These are phyloP conservation scores for Lycia hirtaria DNA, from an alignment of 2,888 invertebrate species.

Conservation along the genomic window DNA sequence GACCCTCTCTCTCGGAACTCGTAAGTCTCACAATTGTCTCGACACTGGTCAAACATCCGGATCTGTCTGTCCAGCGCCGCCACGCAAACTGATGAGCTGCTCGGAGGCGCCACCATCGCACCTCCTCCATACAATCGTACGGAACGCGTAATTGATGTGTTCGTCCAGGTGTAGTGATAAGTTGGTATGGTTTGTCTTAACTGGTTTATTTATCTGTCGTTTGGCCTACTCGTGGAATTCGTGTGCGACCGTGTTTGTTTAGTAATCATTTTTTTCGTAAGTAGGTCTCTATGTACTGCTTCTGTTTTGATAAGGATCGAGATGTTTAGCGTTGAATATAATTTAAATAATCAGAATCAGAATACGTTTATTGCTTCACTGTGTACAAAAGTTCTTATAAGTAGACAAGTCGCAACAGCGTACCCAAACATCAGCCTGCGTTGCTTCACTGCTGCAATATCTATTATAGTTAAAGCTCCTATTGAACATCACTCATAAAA, in stretches of 20 bases:
- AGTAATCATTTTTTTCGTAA: background rate
- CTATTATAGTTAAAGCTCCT: too few species aligned
- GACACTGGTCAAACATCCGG: conserved; percentile 30
- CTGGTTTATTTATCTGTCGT: conserved; percentile 28
- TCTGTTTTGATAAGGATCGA: background rate
- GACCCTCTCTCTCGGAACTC: conserved; percentile 41
- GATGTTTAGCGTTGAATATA: background rate
- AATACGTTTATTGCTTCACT: too few species aligned
- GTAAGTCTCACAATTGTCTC: conserved; percentile 39
- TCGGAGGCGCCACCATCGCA: background rate
- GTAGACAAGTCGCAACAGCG: too few species aligned
- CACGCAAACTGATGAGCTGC: background rate
- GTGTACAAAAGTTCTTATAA: too few species aligned
- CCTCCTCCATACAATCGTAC: background rate
- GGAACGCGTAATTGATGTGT: background rate
- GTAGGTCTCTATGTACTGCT: background rate
- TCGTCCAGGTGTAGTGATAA: background rate
- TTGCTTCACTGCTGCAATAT: too few species aligned
- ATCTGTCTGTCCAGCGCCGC: conserved; percentile 8
- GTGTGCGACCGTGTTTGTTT: conserved; percentile 11
- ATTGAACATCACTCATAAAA: too few species aligned
- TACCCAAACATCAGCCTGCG: too few species aligned
- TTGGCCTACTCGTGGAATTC: conserved; percentile 27
- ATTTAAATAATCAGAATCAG: too few species aligned
- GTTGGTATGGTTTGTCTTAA: conserved; percentile 13